Base-by-base conservation (phyloP, 2,113 vertebrate species). In the Sminthopsis crassicaudata region DNA sequence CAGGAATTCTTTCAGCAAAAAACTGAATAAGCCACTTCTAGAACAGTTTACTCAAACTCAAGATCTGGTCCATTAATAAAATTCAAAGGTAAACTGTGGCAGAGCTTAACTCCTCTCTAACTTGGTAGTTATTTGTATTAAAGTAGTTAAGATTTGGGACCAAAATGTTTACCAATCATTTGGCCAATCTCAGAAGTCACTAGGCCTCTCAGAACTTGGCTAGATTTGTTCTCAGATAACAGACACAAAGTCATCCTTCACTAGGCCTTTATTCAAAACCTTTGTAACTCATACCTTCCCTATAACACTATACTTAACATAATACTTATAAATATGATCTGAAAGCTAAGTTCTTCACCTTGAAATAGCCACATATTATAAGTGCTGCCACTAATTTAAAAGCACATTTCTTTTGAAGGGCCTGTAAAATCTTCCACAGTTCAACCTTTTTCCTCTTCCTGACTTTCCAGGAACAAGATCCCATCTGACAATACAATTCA, bases 401-500 rank as follows among this genome's bases (percentile, higher is more conserved):
- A 67, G 16, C 0, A 67, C 1, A 23, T n/a, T 46, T 91, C 90
- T 30, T 92, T 76, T 53, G 46, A 24, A 54, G n/a, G 14, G 10
- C 46, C 90, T 60, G 2, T 55, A 46, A 48, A 90, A 90, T 84
- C 2, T 89, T 53, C 89, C 55, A 92, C 11, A 42, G 52, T 24
- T 1, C 60, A 67, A 67, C 30, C 2, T 67, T n/a, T 67, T 67
- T 36, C 23, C 50, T 89, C 91, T 52, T 53, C n/a, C 57, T 84
- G 89, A 84, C 48, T 53, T 92, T 90, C 51, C 90, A 96, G 53
- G 95, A 91, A 95, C 84, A 53, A 94, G 53, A 91, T 2, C 14
- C 51, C 2, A 88, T 30, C 67, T 92, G 46, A 25, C 54, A 88
- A 52, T 95, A 94, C 52, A 92, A 91, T 26, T 53, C n/a, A 53